Evolutionary conservation across 23 tunicate species (phyloP), one percentile per base, ranked within the genome.

Genomic region (Halocynthia aurantium): DNA sequence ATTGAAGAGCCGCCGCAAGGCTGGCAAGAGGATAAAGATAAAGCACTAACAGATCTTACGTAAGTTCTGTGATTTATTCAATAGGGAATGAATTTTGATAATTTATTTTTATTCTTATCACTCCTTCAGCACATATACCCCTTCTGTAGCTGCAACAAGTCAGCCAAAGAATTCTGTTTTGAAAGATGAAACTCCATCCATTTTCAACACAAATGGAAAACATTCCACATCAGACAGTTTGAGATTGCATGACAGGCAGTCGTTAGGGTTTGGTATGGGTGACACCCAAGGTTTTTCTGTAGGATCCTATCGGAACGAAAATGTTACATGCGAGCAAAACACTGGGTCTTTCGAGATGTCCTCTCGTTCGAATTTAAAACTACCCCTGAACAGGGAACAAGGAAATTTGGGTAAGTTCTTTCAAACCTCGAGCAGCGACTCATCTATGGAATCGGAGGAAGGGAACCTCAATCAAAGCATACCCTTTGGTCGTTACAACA

Each of bases 1-100:
- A 82, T 67, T 82, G 98, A 92, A 62, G 76, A 84, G 50, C 98
- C 98, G n/a, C 98, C 98, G 7, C 71, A 49, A n/a, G 88, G 83
- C 6, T 92, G 98, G 98, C 98, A 92, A 62, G 81, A 77, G 44
- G 44, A 77, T n/a, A 20, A 1, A 50, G 71, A 77, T 62, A 20
- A 19, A 0, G 72, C 17, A 8, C 71, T 62, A 15, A 53, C 66
- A 53, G 66, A 57, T 75, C 22, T 22, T 11, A 55, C 7, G 79
- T 51, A 40, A 13, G 61, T n/a, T 20, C 61, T 51, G 20, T 51
- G 61, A 10, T 52, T 50, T 13, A 72, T 1, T 49, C 10, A 40
- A 72, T 51, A 61, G 44, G 44, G 2, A 31, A 31, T 31, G 2
- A 31, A 31, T 31, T 31, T 31, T 31, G 2, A 31, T 31, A 31